Evolutionary conservation across 2,888 invertebrate genomes (phyloP), one percentile per base, ranked within the genome.

Genomic region (Cyaniris semiargus): DNA sequence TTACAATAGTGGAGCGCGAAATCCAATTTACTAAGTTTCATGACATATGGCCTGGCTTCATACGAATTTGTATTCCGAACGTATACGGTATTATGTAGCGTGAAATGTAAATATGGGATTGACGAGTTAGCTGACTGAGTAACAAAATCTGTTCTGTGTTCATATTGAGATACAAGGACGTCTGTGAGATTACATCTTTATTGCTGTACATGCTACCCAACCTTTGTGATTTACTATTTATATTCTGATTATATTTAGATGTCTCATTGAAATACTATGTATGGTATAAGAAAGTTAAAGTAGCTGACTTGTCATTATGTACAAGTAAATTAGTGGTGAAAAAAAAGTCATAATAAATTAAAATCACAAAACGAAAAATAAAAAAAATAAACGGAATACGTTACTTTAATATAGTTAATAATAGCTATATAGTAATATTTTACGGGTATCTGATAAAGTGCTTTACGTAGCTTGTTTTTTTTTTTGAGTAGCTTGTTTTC

Each of bases 11-110:
- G 15, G 53, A 74, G 74, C 74, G 27, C 48, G 48, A 53, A 74
- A 74, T 74, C 74, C 74, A 74, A 74, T 74, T 74, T 74, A 74
- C 74, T 74, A 74, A 74, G 74, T 74, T 74, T 74, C 74, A 74
- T 74, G 74, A 74, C 74, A 53, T 74, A 74, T 48, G 53, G 74
- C 72, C 8, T 10, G 44, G 72, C 74, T 74, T 27, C 48, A 48
- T 74, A 74, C 74, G 27, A 74, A 74, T 74, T 48, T 74, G 74
- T 74, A 48, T 48, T 74, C 74, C 6, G 31, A 74, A 74, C 38
- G 34, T 71, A 71, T 23, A 74, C 23, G 18, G 38, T 48, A 53
- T 74, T 74, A 74, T 74, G 48, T 74, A 18, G 48, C 53, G 74
- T 74, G 74, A 53, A 53, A 74, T 74, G 74, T 53, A 53, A 74